Evolutionary conservation across 2,797 vertebrate species (phyloP).

Genomic region (Etheostoma perlongum): DNA sequence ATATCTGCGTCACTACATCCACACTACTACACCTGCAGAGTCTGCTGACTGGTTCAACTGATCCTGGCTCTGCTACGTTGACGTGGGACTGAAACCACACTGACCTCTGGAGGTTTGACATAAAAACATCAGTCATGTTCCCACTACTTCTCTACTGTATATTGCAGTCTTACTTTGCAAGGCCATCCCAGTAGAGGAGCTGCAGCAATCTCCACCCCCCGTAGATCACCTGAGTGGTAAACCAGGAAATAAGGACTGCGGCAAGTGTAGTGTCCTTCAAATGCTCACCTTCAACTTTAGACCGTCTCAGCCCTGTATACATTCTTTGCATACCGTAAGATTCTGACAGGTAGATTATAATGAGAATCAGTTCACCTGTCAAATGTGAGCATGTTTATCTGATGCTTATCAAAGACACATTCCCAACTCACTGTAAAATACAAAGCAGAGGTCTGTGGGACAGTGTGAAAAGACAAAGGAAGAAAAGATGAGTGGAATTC

Average conservation of each 20-base stretch:
- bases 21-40: conserved; percentile 37
- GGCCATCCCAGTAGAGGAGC: conserved; percentile 24
- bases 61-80: conserved; percentile 2
- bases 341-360: not conserved
- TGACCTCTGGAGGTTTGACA: conserved; percentile 62
- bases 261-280: conserved; percentile 65
- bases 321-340: not conserved
- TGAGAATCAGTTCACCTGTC: not conserved
- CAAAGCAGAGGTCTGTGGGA: not conserved
- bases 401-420: not conserved
- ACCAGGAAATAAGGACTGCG: conserved; percentile 70
- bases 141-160: not conserved
- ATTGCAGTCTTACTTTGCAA: conserved; percentile 33
- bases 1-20: not conserved
- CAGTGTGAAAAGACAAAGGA: not conserved
- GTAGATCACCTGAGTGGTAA: conserved; percentile 69
- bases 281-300: conserved; percentile 68
- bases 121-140: conserved; percentile 19
- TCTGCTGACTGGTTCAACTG: conserved; percentile 9
- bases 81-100: conserved; percentile 28
- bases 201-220: conserved; percentile 26
- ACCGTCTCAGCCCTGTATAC: not conserved
- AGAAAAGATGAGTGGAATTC: too few species aligned
- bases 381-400: not conserved
- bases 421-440: not conserved